These are phyloP conservation scores for Centroberyx gerrardi DNA, from an alignment of 2,797 vertebrate species.

Conservation along the genomic window DNA sequence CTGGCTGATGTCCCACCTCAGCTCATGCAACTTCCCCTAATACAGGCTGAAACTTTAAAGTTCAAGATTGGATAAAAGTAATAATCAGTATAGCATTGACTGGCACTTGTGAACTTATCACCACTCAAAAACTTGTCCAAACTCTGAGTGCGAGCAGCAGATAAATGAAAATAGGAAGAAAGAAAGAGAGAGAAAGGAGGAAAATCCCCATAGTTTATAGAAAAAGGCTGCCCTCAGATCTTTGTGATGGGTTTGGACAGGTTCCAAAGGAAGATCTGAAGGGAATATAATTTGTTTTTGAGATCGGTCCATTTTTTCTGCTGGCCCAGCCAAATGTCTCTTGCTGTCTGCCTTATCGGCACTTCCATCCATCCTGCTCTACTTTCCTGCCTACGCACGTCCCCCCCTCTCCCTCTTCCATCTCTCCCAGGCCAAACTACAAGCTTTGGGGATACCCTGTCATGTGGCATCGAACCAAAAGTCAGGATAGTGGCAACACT, in stretches of 20 bases:
- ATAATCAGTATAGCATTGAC: not conserved
- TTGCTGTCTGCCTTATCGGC: slow-evolving; percentile 80
- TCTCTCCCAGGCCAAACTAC: slow-evolving; percentile 56
- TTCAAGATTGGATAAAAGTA: not conserved
- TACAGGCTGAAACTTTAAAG: not conserved
- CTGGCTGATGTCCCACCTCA: not conserved
- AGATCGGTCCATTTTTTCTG: slow-evolving; percentile 65
- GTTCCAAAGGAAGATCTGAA: slow-evolving; percentile 75
- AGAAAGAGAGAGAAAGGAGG: slow-evolving; percentile 16
- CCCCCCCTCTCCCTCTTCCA: slow-evolving; percentile 35
- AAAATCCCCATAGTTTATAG: slow-evolving; percentile 48
- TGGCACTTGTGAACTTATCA: slow-evolving; percentile 10
- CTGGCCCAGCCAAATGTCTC: slow-evolving; percentile 75
- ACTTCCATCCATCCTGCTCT: slow-evolving; percentile 81
- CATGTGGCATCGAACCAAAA: slow-evolving; percentile 56
- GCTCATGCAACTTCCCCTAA: not conserved
- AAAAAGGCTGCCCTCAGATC: slow-evolving; percentile 52
- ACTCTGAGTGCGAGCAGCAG: slow-evolving; percentile 34
- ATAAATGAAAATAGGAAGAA: slow-evolving; percentile 50
- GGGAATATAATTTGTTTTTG: slow-evolving; percentile 74
- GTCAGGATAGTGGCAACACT: slow-evolving; percentile 24
- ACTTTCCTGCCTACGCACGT: slow-evolving; percentile 75
- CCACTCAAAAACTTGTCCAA: slow-evolving; percentile 1
- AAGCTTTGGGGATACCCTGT: slow-evolving; percentile 64
- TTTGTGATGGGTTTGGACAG: slow-evolving; percentile 66